These are phyloP conservation scores for Phylloscopus trochiloides DNA, from an alignment of 2,113 vertebrate genomes.

Conservation along the genomic window DNA sequence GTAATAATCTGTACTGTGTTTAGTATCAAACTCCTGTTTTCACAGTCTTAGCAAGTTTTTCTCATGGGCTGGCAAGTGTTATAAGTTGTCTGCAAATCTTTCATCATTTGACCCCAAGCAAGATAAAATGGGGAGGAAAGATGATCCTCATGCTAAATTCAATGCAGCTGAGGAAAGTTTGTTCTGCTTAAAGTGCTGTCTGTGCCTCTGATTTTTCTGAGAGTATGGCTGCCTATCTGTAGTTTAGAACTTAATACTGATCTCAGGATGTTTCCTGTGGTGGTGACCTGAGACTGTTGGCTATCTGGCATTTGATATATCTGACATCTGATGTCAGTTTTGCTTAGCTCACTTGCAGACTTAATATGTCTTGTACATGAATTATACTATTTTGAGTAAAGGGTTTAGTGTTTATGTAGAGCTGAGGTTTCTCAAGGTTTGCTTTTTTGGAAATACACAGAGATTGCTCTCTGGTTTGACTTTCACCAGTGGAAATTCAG, in stretches of 20 bases:
- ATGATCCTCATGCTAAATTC: neutral
- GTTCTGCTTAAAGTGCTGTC: neutral
- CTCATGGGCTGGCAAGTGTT: neutral
- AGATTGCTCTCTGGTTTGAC: neutral
- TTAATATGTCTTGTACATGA: neutral
- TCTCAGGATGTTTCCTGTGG: neutral
- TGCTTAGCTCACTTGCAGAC: neutral
- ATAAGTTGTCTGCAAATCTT: neutral
- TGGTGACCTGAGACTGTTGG: neutral
- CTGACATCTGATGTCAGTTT: neutral
- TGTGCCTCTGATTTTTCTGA: neutral
- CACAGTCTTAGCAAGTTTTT: neutral
- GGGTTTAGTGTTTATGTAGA: neutral
- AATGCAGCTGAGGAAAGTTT: neutral
- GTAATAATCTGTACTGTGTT: neutral
- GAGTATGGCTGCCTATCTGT: neutral
- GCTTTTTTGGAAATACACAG: neutral
- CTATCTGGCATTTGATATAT: neutral
- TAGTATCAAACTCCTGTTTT: neutral
- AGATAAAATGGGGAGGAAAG: neutral
- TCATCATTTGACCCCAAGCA: neutral
- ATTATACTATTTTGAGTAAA: neutral
- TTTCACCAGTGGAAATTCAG: neutral
- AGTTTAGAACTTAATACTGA: neutral
- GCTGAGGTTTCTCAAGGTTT: neutral